Evolutionary conservation across 37 sponge, comb jelly and placozoan species (phyloP).

Genomic region (Hexactinellida sp.): DNA sequence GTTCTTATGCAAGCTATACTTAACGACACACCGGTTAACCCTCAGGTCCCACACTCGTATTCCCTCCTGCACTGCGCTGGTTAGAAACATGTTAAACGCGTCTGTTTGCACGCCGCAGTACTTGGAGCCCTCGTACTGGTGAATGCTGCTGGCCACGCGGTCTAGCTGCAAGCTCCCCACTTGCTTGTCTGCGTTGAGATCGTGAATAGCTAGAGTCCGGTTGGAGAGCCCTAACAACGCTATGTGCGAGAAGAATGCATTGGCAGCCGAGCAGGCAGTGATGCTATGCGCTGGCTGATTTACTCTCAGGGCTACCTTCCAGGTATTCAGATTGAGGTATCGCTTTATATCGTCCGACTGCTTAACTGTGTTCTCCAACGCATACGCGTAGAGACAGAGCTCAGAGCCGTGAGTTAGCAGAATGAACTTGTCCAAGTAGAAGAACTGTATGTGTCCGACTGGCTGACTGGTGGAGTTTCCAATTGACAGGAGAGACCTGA

Average conservation of each 20-base stretch:
- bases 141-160: not conserved
- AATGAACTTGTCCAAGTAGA: conserved; percentile 94
- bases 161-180: conserved; percentile 21
- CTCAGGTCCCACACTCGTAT: conserved; percentile 85
- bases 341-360: conserved; percentile 72
- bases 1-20: not conserved
- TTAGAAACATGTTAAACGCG: conserved; percentile 67
- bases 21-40: conserved; percentile 31
- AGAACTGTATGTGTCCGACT: conserved; percentile 57
- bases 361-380: conserved; percentile 41
- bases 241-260: conserved; percentile 85
- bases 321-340: conserved; percentile 20
- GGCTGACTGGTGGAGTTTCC: conserved; percentile 26
- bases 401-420: conserved; percentile 45
- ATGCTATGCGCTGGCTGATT: conserved; percentile 46
- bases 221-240: conserved; percentile 61
- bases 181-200: conserved; percentile 53
- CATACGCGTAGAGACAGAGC: conserved; percentile 74
- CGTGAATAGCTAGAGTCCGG: conserved; percentile 50
- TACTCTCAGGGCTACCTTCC: not conserved
- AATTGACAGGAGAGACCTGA: conserved; percentile 19
- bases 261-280: conserved; percentile 58
- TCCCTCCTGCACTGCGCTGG: conserved; percentile 62
- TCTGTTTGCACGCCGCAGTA: conserved; percentile 39
- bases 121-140: conserved; percentile 58